phyloP scores from a whole-genome alignment of 2,797 vertebrate species.

The Somateria mollissima region DNA sequence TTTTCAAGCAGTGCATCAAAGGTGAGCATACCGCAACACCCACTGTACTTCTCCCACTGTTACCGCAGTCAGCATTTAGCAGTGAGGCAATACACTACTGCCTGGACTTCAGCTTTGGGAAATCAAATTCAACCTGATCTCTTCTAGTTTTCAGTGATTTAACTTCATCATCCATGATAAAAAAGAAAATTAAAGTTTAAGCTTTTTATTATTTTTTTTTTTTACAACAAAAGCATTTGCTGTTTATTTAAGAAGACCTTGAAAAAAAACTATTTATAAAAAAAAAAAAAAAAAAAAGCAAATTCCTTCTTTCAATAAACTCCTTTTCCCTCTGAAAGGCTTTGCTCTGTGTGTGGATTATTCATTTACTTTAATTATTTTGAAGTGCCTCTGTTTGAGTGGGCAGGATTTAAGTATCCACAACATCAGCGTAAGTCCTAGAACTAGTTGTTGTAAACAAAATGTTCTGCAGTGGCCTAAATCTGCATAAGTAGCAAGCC shows the following conservation, averaged over 20 bases:
- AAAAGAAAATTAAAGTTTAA: constrained; percentile 1
- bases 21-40: neutral
- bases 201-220: neutral
- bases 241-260: constrained; percentile 48
- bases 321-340: constrained; percentile 37
- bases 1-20: neutral
- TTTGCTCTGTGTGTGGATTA: constrained; percentile 15
- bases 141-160: neutral
- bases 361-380: constrained; percentile 60
- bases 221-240: neutral
- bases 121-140: neutral
- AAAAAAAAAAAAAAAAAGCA: neutral
- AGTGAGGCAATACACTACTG: neutral
- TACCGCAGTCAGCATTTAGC: neutral
- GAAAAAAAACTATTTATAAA: constrained; percentile 6
- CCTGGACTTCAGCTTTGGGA: neutral
- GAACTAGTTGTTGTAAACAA: constrained; percentile 20
- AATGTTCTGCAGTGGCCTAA: constrained; percentile 20
- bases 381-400: constrained; percentile 42
- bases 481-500: neutral
- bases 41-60: neutral
- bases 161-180: neutral
- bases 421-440: constrained; percentile 25
- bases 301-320: constrained; percentile 23
- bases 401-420: constrained; percentile 27